Evolutionary conservation across 2,888 invertebrate genomes (phyloP), one percentile per base, ranked within the genome.

Genomic region (Aphodius granarius): DNA sequence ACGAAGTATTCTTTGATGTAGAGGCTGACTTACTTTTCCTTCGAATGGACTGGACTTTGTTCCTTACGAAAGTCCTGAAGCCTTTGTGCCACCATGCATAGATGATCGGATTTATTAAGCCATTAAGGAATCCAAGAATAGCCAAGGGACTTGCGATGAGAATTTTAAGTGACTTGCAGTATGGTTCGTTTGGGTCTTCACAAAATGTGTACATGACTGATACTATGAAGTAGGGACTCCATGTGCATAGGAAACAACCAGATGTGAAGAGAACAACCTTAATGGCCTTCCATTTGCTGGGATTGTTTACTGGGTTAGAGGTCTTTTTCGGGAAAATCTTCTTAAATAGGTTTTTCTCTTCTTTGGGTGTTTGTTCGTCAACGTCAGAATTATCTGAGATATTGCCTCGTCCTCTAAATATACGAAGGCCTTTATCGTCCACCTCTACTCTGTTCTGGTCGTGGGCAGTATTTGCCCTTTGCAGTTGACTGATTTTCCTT

Each of bases 71-170:
- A 73, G 84, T 88, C 80, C 92, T 87, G 80, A 92, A 92, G 0
- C 92, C 92, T 83, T 91, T 91, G 83, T 92, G 92, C 92, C 92
- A 92, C 92, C 92, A 92, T 0, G 92, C 92, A 81, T 92, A 92
- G 79, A 92, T 92, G 20, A 92, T 83, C 0, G 92, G 92, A 83
- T 92, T 92, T 0, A 92, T 81, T 68, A 92, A 82, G 79, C 91
- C 91, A 80, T 92, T 92, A 0, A 88, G 81, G 79, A 92, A 90
- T 0, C 92, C 92, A 68, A 92, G 83, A 21, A 90, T 89, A 0
- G 90, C 89, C 65, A 92, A 82, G 0, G 92, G 92, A 70, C 91
- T 90, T 0, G 89, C 89, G 0, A 92, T 87, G 63, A 91, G 85
- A 18, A 88, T 84, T 16, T 88, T 86, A 23, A 91, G 83, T 5